Evolutionary conservation across 2,888 invertebrate species (phyloP).

Genomic region (Gastracanthus pulcherrimus): DNA sequence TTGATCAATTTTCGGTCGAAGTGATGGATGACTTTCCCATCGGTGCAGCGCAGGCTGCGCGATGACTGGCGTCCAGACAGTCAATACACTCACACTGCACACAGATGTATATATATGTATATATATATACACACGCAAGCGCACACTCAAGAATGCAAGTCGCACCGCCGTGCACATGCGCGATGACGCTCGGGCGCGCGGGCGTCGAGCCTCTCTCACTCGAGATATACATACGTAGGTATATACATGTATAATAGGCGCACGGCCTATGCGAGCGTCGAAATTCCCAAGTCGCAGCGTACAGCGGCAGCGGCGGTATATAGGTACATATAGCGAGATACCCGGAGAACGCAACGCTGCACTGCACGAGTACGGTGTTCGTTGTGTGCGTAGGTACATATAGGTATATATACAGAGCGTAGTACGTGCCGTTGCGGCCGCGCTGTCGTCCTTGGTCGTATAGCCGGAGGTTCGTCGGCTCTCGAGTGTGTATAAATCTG

Average conservation of each 20-base stretch:
- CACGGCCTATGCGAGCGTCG: conserved; percentile 22
- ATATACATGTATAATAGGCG: background rate
- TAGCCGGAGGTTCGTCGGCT: no score
- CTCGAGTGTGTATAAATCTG: no score
- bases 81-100: background rate
- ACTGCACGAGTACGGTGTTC: no score
- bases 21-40: background rate
- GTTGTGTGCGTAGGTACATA: no score
- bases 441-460: no score
- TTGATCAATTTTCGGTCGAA: background rate
- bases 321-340: background rate
- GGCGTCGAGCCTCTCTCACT: background rate
- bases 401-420: no score
- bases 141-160: no score
- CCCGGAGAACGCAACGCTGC: no score
- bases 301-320: background rate
- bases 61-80: background rate
- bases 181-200: background rate
- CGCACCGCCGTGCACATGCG: no score
- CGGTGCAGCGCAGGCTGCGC: background rate
- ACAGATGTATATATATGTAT: background rate
- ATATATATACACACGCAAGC: background rate
- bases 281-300: conserved; percentile 24
- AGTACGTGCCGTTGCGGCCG: no score
- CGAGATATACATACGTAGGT: background rate